Evolutionary conservation across 2,113 vertebrate genomes (phyloP).

Genomic region (Rhinopomastus cyanomelas): DNA sequence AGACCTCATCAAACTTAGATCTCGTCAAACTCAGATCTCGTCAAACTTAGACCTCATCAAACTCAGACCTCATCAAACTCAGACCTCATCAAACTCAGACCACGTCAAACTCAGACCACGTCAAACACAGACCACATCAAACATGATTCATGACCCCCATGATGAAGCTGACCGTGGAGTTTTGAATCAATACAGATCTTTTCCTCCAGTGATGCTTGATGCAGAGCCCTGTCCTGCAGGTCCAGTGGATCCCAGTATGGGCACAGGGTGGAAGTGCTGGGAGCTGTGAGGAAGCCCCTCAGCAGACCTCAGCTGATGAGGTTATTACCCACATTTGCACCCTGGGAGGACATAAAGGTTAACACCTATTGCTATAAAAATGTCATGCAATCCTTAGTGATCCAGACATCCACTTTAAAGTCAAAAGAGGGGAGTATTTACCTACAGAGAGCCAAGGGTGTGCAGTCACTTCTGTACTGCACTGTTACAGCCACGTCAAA

Average conservation of each 20-base stretch:
- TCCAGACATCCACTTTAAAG: background rate
- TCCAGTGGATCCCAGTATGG: fast-evolving
- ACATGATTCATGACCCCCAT: fast-evolving
- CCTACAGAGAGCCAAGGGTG: no score
- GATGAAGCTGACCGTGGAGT: fast-evolving
- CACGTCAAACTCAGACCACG: no score
- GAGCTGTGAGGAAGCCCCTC: background rate
- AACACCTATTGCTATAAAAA: background rate
- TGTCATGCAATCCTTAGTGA: background rate
- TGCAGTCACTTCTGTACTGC: background rate
- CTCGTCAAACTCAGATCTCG: no score
- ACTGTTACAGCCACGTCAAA: background rate
- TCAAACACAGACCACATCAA: no score
- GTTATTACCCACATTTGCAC: background rate
- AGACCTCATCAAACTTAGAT: no score
- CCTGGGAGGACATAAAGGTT: background rate
- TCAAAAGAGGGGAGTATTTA: background rate
- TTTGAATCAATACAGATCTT: no score
- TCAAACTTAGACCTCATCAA: no score
- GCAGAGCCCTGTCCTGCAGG: fast-evolving
- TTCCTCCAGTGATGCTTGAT: fast-evolving
- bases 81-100: no score
- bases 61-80: no score
- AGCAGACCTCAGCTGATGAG: background rate
- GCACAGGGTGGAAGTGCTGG: background rate